Evolutionary conservation across 2,797 vertebrate genomes (phyloP).

Genomic region (Apodemus agrarius): DNA sequence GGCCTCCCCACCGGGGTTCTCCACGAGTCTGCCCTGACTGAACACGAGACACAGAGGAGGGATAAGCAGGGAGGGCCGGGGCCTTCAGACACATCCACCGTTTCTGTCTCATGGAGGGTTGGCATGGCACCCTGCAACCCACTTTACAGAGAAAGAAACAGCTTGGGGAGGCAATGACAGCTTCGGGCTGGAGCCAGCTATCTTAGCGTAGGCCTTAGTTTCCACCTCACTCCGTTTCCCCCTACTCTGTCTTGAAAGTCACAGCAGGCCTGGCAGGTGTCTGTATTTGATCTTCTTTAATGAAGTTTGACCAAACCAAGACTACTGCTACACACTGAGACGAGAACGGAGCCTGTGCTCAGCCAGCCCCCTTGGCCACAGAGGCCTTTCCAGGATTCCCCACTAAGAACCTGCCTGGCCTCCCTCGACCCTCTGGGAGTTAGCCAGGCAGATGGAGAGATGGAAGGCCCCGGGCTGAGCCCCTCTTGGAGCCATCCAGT

Average conservation of each 20-base stretch:
- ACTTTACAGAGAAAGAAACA: conserved; percentile 13
- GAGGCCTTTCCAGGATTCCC: background rate
- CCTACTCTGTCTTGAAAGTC: background rate
- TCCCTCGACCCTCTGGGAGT: background rate
- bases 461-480: background rate
- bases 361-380: background rate
- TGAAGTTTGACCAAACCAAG: background rate
- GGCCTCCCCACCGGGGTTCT: background rate
- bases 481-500: background rate
- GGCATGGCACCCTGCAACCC: background rate
- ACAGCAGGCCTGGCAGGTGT: background rate
- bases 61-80: background rate
- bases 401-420: background rate
- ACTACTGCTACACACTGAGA: background rate
- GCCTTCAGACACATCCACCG: background rate
- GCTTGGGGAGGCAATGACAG: background rate
- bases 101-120: background rate
- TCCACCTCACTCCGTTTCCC: background rate
- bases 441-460: background rate
- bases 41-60: background rate
- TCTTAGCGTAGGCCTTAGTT: background rate
- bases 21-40: background rate
- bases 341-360: background rate
- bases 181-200: background rate
- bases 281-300: background rate